Percentiles rank a stretch among this genome's conserved stretches.
Conservation (phyloP, 2,888 invertebrate genomes). For the Trachelus stipa region DNA sequence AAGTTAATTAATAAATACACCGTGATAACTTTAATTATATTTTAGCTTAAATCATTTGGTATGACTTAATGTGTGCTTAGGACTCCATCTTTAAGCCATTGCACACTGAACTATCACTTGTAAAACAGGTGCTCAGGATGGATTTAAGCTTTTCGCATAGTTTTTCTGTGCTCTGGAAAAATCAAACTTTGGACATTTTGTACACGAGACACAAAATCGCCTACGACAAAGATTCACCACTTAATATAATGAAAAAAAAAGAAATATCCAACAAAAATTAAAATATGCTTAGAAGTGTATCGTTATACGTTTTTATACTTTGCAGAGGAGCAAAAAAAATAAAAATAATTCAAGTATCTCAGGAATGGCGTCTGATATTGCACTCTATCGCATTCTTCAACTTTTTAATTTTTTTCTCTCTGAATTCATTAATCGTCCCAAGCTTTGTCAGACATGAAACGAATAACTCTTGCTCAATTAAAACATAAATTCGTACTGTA, state of each 20-base stretch:
- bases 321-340: neutral
- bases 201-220: no score
- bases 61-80: constrained; percentile 7
- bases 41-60: constrained; percentile 10
- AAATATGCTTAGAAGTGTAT: neutral
- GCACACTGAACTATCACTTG: neutral
- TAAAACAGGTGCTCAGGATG: neutral
- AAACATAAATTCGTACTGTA: no score
- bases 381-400: no score
- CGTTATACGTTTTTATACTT: neutral
- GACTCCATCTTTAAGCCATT: neutral
- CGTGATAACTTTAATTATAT: neutral
- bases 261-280: constrained; percentile 5
- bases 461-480: no score
- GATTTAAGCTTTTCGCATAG: no score
- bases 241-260: neutral
- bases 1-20: constrained; percentile 28
- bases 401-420: no score
- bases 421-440: no score
- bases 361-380: neutral
- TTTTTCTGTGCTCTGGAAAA: no score
- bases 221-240: neutral
- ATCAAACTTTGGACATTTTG: no score
- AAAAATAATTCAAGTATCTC: neutral
- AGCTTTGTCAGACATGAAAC: no score